phyloP scores from a whole-genome alignment of 2,113 vertebrate species.

The Poeciliopsis occidentalis region DNA sequence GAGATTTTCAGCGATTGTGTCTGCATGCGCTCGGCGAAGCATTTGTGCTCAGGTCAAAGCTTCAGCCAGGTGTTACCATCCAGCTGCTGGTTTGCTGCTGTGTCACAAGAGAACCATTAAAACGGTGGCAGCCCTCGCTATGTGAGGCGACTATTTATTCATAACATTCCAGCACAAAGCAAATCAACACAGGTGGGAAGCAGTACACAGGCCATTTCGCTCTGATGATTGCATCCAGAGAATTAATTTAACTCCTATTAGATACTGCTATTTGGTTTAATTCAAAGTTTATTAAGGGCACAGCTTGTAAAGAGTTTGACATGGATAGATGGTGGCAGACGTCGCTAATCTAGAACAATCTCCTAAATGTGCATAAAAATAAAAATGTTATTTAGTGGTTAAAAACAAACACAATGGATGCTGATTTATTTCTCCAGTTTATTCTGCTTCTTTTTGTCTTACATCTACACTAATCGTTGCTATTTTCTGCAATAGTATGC shows the following conservation, averaged over 20 bases:
- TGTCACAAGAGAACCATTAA: constrained; percentile 19
- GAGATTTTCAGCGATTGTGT: background rate
- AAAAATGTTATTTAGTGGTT: constrained; percentile 17
- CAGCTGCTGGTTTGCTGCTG: constrained; percentile 30
- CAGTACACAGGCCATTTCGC: constrained; percentile 1
- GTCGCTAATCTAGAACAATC: constrained; percentile 37
- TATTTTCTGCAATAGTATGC: constrained; percentile 13
- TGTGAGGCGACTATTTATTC: constrained; percentile 33
- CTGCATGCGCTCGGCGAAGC: background rate
- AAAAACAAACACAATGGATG: constrained; percentile 29
- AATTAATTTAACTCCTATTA: constrained; percentile 26
- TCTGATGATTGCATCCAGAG: constrained; percentile 10
- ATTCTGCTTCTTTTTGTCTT: constrained; percentile 32
- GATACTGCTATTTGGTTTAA: constrained; percentile 9
- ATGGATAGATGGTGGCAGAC: constrained; percentile 15
- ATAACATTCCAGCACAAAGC: constrained; percentile 10
- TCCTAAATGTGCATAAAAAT: constrained; percentile 28
- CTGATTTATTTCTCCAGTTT: constrained; percentile 16
- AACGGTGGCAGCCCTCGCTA: constrained; percentile 5
- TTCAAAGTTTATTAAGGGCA: constrained; percentile 9
- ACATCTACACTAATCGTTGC: constrained; percentile 44
- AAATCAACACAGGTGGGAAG: constrained; percentile 7
- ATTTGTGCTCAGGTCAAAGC: constrained; percentile 17
- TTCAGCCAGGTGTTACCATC: constrained; percentile 26
- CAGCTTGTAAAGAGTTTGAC: constrained; percentile 8